These are phyloP conservation scores for Rhinatrema bivittatum DNA, from an alignment of 2,797 vertebrate genomes.

Conservation along the genomic window DNA sequence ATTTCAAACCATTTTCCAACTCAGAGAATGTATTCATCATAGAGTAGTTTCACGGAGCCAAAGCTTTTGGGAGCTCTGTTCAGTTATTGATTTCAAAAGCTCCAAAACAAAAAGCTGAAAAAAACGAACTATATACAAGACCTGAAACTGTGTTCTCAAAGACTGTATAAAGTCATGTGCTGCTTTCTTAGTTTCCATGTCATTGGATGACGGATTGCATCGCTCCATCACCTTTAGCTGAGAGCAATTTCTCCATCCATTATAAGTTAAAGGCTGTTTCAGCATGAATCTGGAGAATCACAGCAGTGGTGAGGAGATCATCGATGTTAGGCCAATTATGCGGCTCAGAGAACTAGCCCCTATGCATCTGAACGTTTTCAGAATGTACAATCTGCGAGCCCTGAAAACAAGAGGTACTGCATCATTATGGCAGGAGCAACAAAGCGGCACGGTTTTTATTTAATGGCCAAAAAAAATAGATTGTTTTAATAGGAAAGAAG, in stretches of 20 bases:
- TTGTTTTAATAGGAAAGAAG: conserved; percentile 91
- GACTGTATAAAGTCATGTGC: too few species aligned
- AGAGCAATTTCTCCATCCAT: conserved; percentile 36
- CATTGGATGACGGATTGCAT: conserved; percentile 44
- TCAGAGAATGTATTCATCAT: too few species aligned
- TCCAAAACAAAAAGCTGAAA: too few species aligned
- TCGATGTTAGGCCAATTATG: conserved; percentile 48
- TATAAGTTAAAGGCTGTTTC: conserved; percentile 44
- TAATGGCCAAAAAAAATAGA: conserved; percentile 64
- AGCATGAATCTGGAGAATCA: conserved; percentile 20
- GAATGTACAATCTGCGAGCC: conserved; percentile 56
- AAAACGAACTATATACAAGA: too few species aligned
- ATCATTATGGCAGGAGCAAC: conserved; percentile 94
- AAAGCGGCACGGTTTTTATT: conserved; percentile 59
- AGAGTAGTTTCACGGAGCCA: too few species aligned
- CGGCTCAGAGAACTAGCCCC: conserved; percentile 48
- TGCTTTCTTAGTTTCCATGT: conserved; percentile 5
- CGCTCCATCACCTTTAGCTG: conserved; percentile 18
- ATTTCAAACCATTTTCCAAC: too few species aligned
- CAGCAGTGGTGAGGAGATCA: conserved; percentile 43
- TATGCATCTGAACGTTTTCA: conserved; percentile 50
- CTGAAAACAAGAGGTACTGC: conserved; percentile 87
- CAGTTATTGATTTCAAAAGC: too few species aligned
- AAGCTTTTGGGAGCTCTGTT: too few species aligned
- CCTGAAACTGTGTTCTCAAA: too few species aligned